Evolutionary conservation across 2,888 invertebrate genomes (phyloP), one percentile per base, ranked within the genome.

Genomic region (Dascillus cervinus): DNA sequence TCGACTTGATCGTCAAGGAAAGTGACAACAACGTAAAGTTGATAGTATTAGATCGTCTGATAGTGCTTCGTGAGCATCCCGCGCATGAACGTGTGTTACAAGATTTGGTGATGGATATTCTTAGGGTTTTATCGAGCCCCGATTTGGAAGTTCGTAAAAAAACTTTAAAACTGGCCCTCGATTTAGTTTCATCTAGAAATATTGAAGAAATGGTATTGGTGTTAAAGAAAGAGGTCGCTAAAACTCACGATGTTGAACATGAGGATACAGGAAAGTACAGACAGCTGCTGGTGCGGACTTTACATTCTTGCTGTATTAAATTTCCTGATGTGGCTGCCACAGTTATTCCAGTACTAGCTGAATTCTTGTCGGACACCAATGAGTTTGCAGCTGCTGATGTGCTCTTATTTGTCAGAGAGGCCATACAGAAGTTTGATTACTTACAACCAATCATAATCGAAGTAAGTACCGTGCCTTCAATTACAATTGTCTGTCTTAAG

Each of bases 11-110:
- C 39, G 87, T 97, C n/a, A 98, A 97, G 65, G 98, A 98, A 64
- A 95, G 95, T 65, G 98, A 98, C 66, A 98, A 99, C 69, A 98
- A 99, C 70, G 97, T 99, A 9, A 98, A 99, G 69, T 71, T 99
- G 34, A 99, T 99, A 50, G 97, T 98, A 4, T 70, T 98, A 52
- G 96, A 95, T 55, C 79, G 96, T 11, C 71, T 99, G 41, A 82
- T 90, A 46, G 86, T 87, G 2, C 75, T 98, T 61, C 82, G 84
- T 43, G 89, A 85, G 40, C 77, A 81, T 51, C 82, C 86, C 11
- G 75, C 77, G 28, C 87, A 86, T 62, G 92, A 91, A 55, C 80
- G 88, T 44, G 88, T 91, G 10, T 74, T 90, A 37, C 80, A 82
- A 44, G 92, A 89, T 53, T 71, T 92, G 10, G 91, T 97, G 24